Percentiles rank a stretch among this genome's conserved stretches.
phyloP scores from a whole-genome alignment of 2,797 vertebrate genomes.

The Tachyglossus aculeatus region DNA sequence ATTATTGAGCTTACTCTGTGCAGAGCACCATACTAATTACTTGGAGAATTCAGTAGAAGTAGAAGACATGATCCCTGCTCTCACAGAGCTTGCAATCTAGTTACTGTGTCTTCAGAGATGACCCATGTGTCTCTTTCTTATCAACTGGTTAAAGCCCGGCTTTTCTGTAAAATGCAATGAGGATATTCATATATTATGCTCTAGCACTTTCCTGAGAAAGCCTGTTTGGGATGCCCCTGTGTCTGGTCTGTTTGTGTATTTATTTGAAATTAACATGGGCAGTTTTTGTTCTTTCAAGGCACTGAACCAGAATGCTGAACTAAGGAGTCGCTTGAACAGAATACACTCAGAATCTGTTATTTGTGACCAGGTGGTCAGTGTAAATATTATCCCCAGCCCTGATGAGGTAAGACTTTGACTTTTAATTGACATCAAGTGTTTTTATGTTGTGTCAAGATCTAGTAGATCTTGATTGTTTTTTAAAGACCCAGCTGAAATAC shows the following conservation, averaged over 20 bases:
- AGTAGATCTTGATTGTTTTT: slow-evolving; percentile 36
- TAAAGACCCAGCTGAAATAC: not conserved
- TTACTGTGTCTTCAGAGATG: no score
- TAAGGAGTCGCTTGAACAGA: slow-evolving; percentile 94
- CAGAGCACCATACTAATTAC: no score
- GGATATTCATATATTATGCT: slow-evolving; percentile 10
- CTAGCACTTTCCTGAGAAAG: not conserved
- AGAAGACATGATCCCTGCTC: no score
- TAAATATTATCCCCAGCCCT: slow-evolving; percentile 97
- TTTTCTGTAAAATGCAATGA: slow-evolving; percentile 22
- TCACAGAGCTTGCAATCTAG: no score
- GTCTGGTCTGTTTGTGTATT: slow-evolving; percentile 12
- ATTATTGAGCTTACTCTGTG: no score
- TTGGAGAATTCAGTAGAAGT: no score
- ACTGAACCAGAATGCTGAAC: slow-evolving; percentile 95
- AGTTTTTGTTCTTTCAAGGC: slow-evolving; percentile 83
- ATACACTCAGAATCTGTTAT: slow-evolving; percentile 98
- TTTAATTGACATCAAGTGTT: slow-evolving; percentile 57
- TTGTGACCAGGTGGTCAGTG: slow-evolving; percentile 96
- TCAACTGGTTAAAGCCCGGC: not conserved
- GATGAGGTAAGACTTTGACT: slow-evolving; percentile 87
- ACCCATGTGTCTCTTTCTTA: slow-evolving; percentile 29
- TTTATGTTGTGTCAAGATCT: slow-evolving; percentile 25
- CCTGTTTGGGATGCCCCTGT: not conserved
- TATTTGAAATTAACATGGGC: slow-evolving; percentile 69